Evolutionary conservation across 1,140 invertebrate genomes (phyloP), one percentile per base, ranked within the genome.

Genomic region (Heliconius hermathena): DNA sequence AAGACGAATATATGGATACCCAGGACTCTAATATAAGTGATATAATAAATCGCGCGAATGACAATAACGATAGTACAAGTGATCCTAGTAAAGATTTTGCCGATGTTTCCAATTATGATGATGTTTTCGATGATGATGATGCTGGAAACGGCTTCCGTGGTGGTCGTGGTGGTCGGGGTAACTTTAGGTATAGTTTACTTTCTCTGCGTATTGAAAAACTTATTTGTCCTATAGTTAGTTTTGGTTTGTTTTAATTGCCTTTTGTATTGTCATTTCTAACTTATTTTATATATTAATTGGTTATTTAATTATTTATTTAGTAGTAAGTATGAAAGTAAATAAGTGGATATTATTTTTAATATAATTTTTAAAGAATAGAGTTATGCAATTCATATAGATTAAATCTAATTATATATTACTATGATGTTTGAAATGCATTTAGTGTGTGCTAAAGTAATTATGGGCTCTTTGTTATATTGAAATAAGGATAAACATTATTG

Each of bases 111-210:
- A 84, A 82, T n/a, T 90, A 88, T 72, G 90, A 93, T 8, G 90
- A 92, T 26, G 81, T 71, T 73, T 89, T 85, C 71, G 90, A 93
- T 20, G 91, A 93, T 57, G 91, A 93, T 41, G 90, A 92, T 13
- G 89, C 89, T 4, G 87, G 89, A 16, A 91, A 92, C 74, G 90
- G 89, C 78, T 92, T 90, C 73, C 82, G 92, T n/a, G 88, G 95
- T 57, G 89, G 95, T 80, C 90, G 95, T 82, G 95, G 95, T 80
- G 92, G 96, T 77, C 93, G 96, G 74, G 94, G 94, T 79, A 95
- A 95, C 52, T 96, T 96, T 88, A 95, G 96, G 94, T 96, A 84
- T 81, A 13, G 66, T 2, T 54, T 26, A 9, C 33, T 49, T 20
- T 29, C 3, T 70, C 29, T 70, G 8, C 26, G 2, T 29, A 1